Conservation (phyloP, 1,140 invertebrate genomes). For the Phymastichus coffea region DNA sequence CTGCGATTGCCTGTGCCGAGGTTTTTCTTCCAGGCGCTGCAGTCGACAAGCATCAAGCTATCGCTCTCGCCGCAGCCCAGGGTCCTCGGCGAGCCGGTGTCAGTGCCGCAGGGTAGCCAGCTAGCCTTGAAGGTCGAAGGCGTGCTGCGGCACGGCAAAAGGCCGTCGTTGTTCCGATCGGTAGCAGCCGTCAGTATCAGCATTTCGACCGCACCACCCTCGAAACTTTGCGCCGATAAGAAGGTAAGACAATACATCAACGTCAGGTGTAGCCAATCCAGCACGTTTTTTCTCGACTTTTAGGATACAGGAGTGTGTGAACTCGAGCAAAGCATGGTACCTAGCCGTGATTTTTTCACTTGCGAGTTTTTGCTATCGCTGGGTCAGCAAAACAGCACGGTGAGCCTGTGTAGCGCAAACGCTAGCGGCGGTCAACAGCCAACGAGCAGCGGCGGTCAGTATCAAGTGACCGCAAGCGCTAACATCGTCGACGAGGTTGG, state of each 20-base stretch:
- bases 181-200: conserved; percentile 72
- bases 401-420: conserved; percentile 26
- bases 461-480: conserved; percentile 68
- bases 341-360: conserved; percentile 79
- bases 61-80: conserved; percentile 82
- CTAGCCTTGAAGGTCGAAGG: conserved; percentile 86
- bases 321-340: conserved; percentile 67
- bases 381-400: conserved; percentile 29
- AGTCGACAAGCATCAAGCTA: conserved; percentile 78
- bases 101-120: conserved; percentile 73
- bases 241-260: conserved; percentile 44
- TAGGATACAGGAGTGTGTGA: no score
- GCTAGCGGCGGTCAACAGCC: conserved; percentile 17
- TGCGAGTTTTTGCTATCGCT: conserved; percentile 73
- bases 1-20: conserved; percentile 70
- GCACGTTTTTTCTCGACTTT: background rate
- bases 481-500: conserved; percentile 72
- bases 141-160: conserved; percentile 73
- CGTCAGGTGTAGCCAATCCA: background rate
- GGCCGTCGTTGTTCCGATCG: conserved; percentile 67
- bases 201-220: conserved; percentile 66
- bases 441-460: conserved; percentile 55
- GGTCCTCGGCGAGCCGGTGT: conserved; percentile 73
- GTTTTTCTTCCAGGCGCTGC: conserved; percentile 86
- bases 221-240: conserved; percentile 55